Conservation (phyloP, 2,113 vertebrate species). For the Excalfactoria chinensis region DNA sequence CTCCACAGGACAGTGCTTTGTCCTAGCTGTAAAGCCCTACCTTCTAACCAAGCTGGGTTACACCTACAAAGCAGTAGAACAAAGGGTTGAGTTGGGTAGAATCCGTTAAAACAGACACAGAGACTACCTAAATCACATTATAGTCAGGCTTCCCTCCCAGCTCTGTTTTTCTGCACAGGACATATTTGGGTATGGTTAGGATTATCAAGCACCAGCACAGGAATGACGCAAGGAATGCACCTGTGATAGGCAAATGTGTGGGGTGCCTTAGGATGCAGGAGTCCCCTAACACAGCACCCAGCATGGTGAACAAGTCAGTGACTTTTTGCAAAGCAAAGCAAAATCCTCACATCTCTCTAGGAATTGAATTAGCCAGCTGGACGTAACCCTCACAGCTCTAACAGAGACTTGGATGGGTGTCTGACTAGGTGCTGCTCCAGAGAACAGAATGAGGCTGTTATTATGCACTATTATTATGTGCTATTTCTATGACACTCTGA, state of each 20-base stretch:
- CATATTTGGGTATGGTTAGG: not conserved
- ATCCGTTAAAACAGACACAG: not conserved
- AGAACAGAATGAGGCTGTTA: not conserved
- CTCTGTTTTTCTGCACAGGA: not conserved
- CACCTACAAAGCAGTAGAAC: not conserved
- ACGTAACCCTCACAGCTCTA: not conserved
- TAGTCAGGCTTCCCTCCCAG: not conserved
- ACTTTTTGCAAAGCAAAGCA: not conserved
- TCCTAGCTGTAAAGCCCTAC: not conserved
- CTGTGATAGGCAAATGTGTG: fast-evolving
- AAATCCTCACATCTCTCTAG: not conserved
- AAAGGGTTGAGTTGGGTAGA: not conserved
- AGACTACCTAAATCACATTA: not conserved
- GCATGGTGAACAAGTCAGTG: fast-evolving
- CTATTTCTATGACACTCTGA: fast-evolving
- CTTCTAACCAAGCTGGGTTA: not conserved
- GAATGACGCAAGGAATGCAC: not conserved
- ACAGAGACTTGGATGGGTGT: not conserved
- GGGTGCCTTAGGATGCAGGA: not conserved
- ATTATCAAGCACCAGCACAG: not conserved
- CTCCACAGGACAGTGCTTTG: not conserved
- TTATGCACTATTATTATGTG: too few relatives aligned
- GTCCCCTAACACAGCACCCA: not conserved
- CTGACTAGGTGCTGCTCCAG: not conserved
- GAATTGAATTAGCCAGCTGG: not conserved